A percentile compares a stretch with the other conserved stretches of the same genome.
Evolutionary conservation across 2,113 vertebrate genomes (phyloP).

Genomic region (Paraplagusia blochii): DNA sequence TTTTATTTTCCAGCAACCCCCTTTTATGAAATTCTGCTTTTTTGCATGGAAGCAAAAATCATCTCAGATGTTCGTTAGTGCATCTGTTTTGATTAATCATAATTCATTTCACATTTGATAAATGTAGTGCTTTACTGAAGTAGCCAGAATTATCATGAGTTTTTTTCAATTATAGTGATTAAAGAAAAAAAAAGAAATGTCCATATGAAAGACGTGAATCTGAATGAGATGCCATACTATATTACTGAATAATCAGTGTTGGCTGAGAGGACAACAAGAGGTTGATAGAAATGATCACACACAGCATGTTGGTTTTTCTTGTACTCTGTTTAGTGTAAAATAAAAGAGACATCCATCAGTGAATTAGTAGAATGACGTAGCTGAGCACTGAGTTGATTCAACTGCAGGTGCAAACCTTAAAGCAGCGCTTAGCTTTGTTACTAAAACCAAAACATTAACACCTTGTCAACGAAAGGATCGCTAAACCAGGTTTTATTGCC

Average conservation of each 20-base stretch:
- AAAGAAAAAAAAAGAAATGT: too few species aligned
- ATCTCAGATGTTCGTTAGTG: conserved; percentile 60
- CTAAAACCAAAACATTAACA: too few species aligned
- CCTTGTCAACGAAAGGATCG: too few species aligned
- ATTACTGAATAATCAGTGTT: conserved; percentile 7
- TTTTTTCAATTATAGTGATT: conserved; percentile 16
- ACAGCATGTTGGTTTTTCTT: conserved; percentile 1
- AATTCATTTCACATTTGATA: conserved; percentile 63
- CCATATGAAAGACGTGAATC: conserved; percentile 3
- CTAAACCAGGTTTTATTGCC: too few species aligned
- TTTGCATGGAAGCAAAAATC: conserved; percentile 70
- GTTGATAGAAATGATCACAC: conserved; percentile 47
- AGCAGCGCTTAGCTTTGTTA: too few species aligned
- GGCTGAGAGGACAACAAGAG: conserved; percentile 50
- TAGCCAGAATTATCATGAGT: conserved; percentile 29
- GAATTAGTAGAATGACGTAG: too few species aligned
- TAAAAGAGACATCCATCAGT: neutral
- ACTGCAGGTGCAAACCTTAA: too few species aligned
- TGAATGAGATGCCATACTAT: conserved; percentile 33
- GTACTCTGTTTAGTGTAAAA: conserved; percentile 1
- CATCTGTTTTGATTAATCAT: conserved; percentile 69
- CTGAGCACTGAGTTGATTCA: too few species aligned
- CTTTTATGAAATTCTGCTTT: conserved; percentile 43
- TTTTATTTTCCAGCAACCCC: conserved; percentile 13
- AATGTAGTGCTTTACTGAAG: conserved; percentile 22